Evolutionary conservation across 2,113 vertebrate genomes (phyloP), one percentile per base, ranked within the genome.

Genomic region (Rallus limicola): DNA sequence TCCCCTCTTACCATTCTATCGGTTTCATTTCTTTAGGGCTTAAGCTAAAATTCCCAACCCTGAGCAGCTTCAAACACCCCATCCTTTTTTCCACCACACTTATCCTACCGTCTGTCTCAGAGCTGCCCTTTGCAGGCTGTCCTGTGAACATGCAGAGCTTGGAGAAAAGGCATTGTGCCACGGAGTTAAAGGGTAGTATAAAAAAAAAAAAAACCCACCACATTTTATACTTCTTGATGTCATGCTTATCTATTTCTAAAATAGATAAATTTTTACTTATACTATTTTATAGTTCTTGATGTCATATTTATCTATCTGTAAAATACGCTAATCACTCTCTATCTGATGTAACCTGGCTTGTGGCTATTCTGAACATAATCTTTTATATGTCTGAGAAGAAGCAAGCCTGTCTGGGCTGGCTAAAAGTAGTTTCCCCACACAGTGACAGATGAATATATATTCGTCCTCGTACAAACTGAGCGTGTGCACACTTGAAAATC

Each of bases 401-500:
- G 58, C 8, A 53, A 71, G 58, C 7, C 81, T 44, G 33, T 33
- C 91, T 87, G 62, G 29, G 20, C 26, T 53, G 42, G 52, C 23
- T 48, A 38, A 60, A 7, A 7, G 18, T 17, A 59, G 69, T 71
- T 21, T 86, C 46, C 34, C 31, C 60, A 33, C 20, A 16, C 6
- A 0, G 44, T 85, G 81, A 93, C 55, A 82, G 87, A 68, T 68
- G 24, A 86, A 91, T 65, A 48, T 19, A 44, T 44, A 55, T 55
- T 65, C 58, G 46, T 31, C 58, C 70, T 82, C 0, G 0, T 72
- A 50, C 67, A 84, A 68, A 81, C 28, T 0, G 0, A 92, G 50
- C 12, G 24, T 46, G 10, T 28, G 70, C 80, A 96, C 84, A 84
- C 92, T 74, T 63, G 83, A 92, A 93, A 95, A 88, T 91, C 80